phyloP scores from a whole-genome alignment of 2,113 vertebrate genomes.

The Vidua macroura region DNA sequence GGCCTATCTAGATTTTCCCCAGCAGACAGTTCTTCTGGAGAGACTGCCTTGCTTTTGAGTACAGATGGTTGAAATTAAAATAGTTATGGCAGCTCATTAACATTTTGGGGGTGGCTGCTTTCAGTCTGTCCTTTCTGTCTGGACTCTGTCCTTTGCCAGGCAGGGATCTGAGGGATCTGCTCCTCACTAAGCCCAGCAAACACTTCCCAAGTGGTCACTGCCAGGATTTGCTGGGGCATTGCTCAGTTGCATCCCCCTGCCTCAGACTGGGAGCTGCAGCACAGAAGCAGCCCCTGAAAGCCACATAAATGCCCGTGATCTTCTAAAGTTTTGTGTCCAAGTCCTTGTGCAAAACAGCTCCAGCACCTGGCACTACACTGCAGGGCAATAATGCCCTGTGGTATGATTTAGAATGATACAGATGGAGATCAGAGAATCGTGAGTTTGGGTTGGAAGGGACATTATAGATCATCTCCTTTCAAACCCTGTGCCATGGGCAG shows the following conservation, averaged over 20 bases:
- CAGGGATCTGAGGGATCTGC: not conserved
- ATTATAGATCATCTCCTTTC: too few species aligned
- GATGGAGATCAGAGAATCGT: not conserved
- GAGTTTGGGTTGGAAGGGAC: not conserved
- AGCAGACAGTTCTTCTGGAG: not conserved
- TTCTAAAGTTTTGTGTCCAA: not conserved
- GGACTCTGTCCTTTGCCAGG: not conserved
- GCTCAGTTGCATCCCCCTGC: not conserved
- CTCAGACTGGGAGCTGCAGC: not conserved
- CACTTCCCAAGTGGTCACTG: not conserved
- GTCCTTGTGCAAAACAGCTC: not conserved
- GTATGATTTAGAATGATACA: rapidly evolving
- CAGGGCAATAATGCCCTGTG: rapidly evolving
- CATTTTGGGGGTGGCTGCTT: not conserved
- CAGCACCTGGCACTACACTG: not conserved
- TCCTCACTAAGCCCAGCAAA: not conserved
- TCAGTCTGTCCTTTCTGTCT: not conserved
- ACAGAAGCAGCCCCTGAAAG: not conserved
- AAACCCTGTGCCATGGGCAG: rapidly evolving
- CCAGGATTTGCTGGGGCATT: not conserved
- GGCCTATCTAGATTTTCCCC: not conserved
- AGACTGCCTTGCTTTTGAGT: not conserved
- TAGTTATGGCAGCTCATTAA: not conserved
- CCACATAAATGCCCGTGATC: rapidly evolving
- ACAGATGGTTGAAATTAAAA: not conserved